Percentiles rank a stretch among this genome's conserved stretches.
Conservation (phyloP, 1,140 invertebrate genomes). For the Pygmarrhopalites habei region DNA sequence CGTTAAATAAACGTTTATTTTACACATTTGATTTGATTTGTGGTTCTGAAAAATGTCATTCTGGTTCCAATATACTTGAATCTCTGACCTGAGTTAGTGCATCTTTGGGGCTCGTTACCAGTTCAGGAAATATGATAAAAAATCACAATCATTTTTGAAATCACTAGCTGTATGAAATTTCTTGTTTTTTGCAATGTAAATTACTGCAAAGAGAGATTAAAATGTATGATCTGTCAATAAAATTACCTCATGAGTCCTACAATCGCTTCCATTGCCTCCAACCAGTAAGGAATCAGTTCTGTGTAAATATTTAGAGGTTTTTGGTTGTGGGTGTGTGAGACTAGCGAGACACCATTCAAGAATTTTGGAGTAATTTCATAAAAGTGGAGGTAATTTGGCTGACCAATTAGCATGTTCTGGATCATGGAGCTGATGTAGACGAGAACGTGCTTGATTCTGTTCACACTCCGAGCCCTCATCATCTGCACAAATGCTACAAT, state of each 20-base stretch:
- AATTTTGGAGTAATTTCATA: neutral
- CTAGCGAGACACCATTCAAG: too few relatives aligned
- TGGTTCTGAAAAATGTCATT: too few relatives aligned
- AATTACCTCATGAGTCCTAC: neutral
- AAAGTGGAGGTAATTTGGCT: neutral
- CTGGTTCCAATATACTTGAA: too few relatives aligned
- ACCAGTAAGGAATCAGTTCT: neutral
- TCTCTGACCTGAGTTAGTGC: too few relatives aligned
- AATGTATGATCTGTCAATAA: neutral
- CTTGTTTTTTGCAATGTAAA: neutral
- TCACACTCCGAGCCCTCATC: neutral
- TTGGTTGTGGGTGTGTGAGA: neutral
- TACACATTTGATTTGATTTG: neutral
- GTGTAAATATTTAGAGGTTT: neutral
- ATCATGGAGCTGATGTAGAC: neutral
- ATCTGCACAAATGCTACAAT: neutral
- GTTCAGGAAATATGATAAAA: neutral
- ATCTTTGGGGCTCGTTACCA: neutral
- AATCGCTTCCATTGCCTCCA: neutral
- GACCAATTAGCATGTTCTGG: neutral
- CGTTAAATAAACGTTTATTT: neutral
- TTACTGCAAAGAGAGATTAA: neutral
- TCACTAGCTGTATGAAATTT: neutral
- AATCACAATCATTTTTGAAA: neutral
- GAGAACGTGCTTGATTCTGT: neutral